Percentiles rank a stretch among this genome's conserved stretches.
phyloP scores from a whole-genome alignment of 2,888 invertebrate genomes.

The Poecilobothrus nobilitatus region DNA sequence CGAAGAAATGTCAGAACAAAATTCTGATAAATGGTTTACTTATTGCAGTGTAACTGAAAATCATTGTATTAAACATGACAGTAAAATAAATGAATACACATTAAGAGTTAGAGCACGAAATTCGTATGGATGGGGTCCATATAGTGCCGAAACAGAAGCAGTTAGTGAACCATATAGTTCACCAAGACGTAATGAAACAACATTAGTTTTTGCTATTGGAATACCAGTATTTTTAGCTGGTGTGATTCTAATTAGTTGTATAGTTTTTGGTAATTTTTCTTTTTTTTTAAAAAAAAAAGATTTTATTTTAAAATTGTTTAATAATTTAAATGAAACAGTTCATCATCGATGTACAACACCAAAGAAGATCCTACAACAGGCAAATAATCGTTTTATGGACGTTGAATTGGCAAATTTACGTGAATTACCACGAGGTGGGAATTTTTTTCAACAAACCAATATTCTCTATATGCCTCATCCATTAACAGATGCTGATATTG shows the following conservation, averaged over 20 bases:
- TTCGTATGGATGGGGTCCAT: conserved; percentile 71
- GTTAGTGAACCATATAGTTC: conserved; percentile 39
- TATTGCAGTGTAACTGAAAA: conserved; percentile 73
- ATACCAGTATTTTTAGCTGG: conserved; percentile 45
- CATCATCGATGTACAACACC: conserved; percentile 57
- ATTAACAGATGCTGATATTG: conserved; percentile 68
- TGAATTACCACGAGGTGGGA: conserved; percentile 61
- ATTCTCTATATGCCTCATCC: conserved; percentile 63
- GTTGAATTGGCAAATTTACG: conserved; percentile 79
- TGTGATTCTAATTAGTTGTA: conserved; percentile 37
- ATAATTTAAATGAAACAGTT: conserved; percentile 42
- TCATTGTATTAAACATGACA: conserved; percentile 69
- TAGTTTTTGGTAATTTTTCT: conserved; percentile 32
- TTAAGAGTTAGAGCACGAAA: conserved; percentile 75
- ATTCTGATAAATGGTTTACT: conserved; percentile 49
- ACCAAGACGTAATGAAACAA: conserved; percentile 37
- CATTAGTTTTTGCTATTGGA: conserved; percentile 54
- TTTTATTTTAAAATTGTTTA: background rate
- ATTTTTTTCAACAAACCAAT: conserved; percentile 74
- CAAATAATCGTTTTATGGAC: conserved; percentile 55
- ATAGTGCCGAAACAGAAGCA: conserved; percentile 58
- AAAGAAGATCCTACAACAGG: conserved; percentile 57
- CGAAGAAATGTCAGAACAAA: conserved; percentile 48
- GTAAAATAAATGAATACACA: conserved; percentile 53
- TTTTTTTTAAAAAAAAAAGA: background rate